Conservation (phyloP, 2,113 vertebrate genomes). For the Taurulus bubalis region DNA sequence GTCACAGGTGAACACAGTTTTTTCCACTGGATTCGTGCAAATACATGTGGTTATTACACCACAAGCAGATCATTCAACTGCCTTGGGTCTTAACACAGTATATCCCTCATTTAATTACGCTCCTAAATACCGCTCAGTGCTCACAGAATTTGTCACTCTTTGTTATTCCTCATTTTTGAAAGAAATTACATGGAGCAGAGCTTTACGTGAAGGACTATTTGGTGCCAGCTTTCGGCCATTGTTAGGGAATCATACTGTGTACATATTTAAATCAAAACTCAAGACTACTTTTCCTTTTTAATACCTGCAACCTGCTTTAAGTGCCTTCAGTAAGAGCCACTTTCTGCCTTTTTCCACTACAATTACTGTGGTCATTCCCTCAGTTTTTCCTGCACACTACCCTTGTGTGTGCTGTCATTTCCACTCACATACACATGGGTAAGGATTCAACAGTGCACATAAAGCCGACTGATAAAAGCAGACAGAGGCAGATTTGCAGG, state of each 20-base stretch:
- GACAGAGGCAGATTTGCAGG: slow-evolving; percentile 46
- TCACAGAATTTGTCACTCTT: background rate
- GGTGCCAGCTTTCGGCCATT: slow-evolving; percentile 18
- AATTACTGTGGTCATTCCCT: slow-evolving; percentile 13
- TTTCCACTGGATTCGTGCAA: background rate
- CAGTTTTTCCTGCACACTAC: slow-evolving; percentile 34
- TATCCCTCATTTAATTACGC: slow-evolving; percentile 42
- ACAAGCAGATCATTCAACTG: slow-evolving; percentile 22
- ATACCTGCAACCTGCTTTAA: slow-evolving; percentile 15
- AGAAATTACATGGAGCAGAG: slow-evolving; percentile 22
- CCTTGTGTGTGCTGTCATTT: slow-evolving; percentile 38
- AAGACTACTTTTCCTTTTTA: slow-evolving; percentile 25
- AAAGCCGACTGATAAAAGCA: slow-evolving; percentile 53
- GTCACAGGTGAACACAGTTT: background rate
- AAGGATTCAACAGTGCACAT: slow-evolving; percentile 33
- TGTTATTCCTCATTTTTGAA: slow-evolving; percentile 23
- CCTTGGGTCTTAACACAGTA: slow-evolving; percentile 20
- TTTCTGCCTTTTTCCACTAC: slow-evolving; percentile 25
- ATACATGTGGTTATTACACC: slow-evolving; percentile 5
- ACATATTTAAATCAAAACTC: slow-evolving; percentile 26
- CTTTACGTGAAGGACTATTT: slow-evolving; percentile 24
- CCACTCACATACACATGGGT: slow-evolving; percentile 26
- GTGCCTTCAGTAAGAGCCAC: background rate
- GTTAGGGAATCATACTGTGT: slow-evolving; percentile 5
- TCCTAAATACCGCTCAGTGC: slow-evolving; percentile 1